These are phyloP conservation scores for Ciconia boyciana DNA, from an alignment of 2,113 vertebrate species.

Conservation along the genomic window DNA sequence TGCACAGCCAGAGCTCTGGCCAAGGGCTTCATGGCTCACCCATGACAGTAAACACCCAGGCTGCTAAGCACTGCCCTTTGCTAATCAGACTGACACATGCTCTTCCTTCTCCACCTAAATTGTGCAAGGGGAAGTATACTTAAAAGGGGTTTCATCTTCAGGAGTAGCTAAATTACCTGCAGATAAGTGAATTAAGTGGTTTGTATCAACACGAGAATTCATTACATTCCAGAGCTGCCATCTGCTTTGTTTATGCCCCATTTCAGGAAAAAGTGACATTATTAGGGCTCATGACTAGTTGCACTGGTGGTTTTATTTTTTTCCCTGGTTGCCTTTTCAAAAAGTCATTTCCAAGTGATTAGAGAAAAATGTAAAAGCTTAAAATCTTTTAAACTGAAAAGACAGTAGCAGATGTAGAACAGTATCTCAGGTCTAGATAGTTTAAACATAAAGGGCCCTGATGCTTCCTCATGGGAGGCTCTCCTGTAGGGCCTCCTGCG, in stretches of 20 bases:
- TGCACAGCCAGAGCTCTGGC: background rate
- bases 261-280: background rate
- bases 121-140: fast-evolving
- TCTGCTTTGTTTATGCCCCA: background rate
- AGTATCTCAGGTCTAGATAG: background rate
- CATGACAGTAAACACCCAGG: background rate
- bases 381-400: background rate
- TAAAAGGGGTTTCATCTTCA: background rate
- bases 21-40: background rate
- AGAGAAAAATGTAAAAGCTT: background rate
- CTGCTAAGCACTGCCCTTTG: background rate
- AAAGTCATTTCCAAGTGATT: background rate
- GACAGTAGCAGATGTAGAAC: background rate
- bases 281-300: background rate
- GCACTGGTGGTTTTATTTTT: background rate
- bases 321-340: background rate
- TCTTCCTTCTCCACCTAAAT: background rate
- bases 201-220: background rate
- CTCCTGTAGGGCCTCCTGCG: no score
- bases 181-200: background rate
- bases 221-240: background rate
- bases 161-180: background rate
- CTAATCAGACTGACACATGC: background rate
- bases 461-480: background rate
- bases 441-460: background rate